phyloP scores from a whole-genome alignment of 2,888 invertebrate species.

The Carcina quercana region DNA sequence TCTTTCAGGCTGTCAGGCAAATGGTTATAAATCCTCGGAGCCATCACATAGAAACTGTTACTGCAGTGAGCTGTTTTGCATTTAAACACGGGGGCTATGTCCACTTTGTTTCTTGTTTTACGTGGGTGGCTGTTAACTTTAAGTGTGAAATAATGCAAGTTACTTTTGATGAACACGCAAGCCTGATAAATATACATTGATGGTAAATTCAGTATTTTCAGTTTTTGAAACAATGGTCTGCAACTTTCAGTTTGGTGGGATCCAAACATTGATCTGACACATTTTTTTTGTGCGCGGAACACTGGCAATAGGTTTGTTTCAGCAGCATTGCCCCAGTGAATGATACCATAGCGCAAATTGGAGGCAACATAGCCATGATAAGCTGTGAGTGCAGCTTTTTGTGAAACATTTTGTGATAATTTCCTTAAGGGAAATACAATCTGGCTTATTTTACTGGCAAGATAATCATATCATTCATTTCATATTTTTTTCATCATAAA shows the following conservation, averaged over 20 bases:
- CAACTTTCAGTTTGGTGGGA: not conserved
- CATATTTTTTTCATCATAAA: too few relatives aligned
- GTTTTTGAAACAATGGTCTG: not conserved
- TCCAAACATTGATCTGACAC: not conserved
- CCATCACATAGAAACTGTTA: too few relatives aligned
- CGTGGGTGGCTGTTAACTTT: too few relatives aligned
- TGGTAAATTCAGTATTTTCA: not conserved
- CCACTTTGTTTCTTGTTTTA: too few relatives aligned
- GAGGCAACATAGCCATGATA: not conserved
- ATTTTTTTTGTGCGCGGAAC: not conserved
- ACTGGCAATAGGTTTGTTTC: not conserved
- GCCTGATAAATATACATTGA: not conserved
- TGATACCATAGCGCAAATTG: not conserved
- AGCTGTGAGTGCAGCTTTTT: not conserved
- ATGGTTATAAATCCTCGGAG: too few relatives aligned
- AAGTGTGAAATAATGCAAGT: not conserved
- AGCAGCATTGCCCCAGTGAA: slow-evolving; percentile 1
- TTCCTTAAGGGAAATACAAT: too few relatives aligned
- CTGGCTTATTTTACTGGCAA: too few relatives aligned
- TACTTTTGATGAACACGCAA: not conserved
- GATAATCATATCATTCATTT: too few relatives aligned
- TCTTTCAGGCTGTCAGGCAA: too few relatives aligned
- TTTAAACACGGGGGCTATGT: too few relatives aligned
- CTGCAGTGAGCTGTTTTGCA: too few relatives aligned
- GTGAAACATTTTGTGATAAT: too few relatives aligned